phyloP scores from a whole-genome alignment of 1,140 invertebrate species.

The Brachionus calyciflorus region DNA sequence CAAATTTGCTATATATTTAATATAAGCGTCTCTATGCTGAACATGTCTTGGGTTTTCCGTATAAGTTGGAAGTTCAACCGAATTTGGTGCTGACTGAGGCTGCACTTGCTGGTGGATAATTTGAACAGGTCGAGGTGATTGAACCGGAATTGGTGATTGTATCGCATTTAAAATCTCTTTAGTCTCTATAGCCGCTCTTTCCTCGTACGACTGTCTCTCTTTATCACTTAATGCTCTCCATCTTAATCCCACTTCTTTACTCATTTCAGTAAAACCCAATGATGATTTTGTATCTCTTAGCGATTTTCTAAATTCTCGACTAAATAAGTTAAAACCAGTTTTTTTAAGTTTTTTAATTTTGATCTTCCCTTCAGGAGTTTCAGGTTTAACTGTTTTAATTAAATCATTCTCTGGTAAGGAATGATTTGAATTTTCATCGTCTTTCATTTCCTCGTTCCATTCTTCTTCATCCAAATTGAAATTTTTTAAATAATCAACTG shows the following conservation, averaged over 20 bases:
- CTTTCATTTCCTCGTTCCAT: too few species aligned
- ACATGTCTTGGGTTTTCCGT: not conserved
- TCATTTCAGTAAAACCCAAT: not conserved
- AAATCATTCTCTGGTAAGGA: too few species aligned
- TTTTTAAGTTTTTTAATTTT: conserved; percentile 21
- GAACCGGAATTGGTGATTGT: not conserved
- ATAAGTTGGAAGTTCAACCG: not conserved
- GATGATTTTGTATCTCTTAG: not conserved
- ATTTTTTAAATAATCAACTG: not conserved
- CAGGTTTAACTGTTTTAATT: too few species aligned
- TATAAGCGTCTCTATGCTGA: conserved; percentile 9
- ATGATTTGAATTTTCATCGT: too few species aligned
- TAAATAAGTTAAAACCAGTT: conserved; percentile 25
- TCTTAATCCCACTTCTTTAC: conserved; percentile 31
- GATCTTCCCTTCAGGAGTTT: too few species aligned
- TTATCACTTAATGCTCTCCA: conserved; percentile 39
- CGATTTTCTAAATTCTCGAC: not conserved
- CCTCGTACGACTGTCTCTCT: conserved; percentile 4
- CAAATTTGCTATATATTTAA: conserved; percentile 34
- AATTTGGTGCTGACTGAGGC: not conserved
- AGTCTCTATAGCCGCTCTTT: not conserved
- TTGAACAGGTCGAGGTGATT: too few species aligned
- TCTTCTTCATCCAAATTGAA: not conserved
- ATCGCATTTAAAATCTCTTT: not conserved
- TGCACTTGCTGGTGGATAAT: not conserved